Percentiles rank a stretch among this genome's conserved stretches.
Evolutionary conservation across 2,113 vertebrate species (phyloP).

Genomic region (Calidris pugnax): DNA sequence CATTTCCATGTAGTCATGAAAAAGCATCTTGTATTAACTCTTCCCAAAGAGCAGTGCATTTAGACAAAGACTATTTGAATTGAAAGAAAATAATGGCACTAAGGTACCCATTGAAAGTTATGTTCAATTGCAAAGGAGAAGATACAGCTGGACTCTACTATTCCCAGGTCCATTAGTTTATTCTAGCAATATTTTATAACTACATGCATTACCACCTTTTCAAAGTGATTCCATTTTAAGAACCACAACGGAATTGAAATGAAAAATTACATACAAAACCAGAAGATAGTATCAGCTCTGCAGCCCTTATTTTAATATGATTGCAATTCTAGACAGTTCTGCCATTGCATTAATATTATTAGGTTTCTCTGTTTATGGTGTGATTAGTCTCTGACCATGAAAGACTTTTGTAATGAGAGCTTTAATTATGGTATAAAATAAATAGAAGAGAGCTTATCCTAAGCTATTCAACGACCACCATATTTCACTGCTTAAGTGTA

Average conservation of each 20-base stretch:
- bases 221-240: background rate
- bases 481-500: background rate
- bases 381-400: background rate
- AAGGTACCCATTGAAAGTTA: background rate
- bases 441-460: background rate
- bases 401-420: background rate
- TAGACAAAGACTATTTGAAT: background rate
- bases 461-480: background rate
- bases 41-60: background rate
- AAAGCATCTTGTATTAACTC: slow-evolving; percentile 42
- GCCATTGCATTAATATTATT: background rate
- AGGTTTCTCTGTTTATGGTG: background rate
- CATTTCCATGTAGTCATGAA: slow-evolving; percentile 6
- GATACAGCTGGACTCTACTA: background rate
- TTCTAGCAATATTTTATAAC: background rate
- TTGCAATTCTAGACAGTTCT: background rate
- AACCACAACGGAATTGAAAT: background rate
- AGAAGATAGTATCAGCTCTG: background rate
- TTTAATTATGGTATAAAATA: slow-evolving; percentile 25
- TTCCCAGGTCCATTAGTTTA: background rate
- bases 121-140: too few species aligned
- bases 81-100: background rate
- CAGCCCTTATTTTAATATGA: background rate
- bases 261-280: background rate
- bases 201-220: background rate